These are phyloP conservation scores for Artemia sinica DNA, from an alignment of 2,888 invertebrate genomes.

Conservation along the genomic window DNA sequence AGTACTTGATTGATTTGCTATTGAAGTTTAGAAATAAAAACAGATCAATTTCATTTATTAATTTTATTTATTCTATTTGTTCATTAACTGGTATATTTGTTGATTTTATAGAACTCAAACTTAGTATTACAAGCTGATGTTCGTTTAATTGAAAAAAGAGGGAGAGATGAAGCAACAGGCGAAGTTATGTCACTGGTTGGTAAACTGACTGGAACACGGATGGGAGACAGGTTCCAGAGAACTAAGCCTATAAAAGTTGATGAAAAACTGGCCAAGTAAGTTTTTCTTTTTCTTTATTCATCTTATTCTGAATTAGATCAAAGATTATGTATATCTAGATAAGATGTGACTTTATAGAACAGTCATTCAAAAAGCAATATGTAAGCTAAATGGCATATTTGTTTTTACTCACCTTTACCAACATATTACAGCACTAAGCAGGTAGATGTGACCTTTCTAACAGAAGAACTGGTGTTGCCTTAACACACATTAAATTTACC, in stretches of 20 bases:
- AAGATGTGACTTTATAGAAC: too few relatives aligned
- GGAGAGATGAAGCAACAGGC: conserved; percentile 96
- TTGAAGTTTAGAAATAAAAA: conserved; percentile 18
- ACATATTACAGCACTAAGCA: too few relatives aligned
- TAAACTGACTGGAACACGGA: conserved; percentile 68
- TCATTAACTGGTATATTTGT: neutral
- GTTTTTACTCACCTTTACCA: too few relatives aligned
- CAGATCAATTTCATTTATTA: neutral
- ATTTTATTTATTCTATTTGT: neutral
- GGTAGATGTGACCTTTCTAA: too few relatives aligned
- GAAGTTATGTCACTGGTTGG: conserved; percentile 91
- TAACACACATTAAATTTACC: too few relatives aligned
- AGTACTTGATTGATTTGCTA: conserved; percentile 17
- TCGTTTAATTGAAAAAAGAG: conserved; percentile 81
- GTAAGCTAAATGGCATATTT: too few relatives aligned
- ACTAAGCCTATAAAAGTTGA: conserved; percentile 83
- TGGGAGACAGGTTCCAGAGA: conserved; percentile 90
- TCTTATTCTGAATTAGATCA: neutral
- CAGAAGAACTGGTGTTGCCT: too few relatives aligned
- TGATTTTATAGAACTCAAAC: conserved; percentile 74
- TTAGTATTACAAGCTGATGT: conserved; percentile 98
- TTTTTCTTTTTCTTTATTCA: conserved; percentile 24
- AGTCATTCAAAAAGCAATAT: too few relatives aligned
- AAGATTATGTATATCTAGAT: too few relatives aligned
- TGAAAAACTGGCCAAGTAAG: conserved; percentile 76